A percentile compares a stretch with the other conserved stretches of the same genome.
These are phyloP conservation scores for Sphinx pinastri DNA, from an alignment of 2,888 invertebrate genomes.

Conservation along the genomic window DNA sequence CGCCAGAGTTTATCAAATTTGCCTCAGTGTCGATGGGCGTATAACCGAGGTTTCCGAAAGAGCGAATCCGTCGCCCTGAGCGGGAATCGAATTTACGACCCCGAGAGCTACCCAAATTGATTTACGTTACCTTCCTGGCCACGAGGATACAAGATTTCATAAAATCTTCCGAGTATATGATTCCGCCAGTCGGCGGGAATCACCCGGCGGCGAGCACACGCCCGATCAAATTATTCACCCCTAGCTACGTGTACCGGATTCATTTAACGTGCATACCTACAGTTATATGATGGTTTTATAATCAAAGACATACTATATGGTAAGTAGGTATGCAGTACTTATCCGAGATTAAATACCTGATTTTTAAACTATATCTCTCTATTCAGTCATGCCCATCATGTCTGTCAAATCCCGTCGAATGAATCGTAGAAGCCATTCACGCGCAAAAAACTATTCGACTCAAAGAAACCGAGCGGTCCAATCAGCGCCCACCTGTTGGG, in stretches of 20 bases:
- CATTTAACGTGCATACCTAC: neutral
- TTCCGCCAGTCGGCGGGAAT: constrained; percentile 17
- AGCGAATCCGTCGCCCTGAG: constrained; percentile 63
- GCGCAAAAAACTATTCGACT: neutral
- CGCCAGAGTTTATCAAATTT: constrained; percentile 65
- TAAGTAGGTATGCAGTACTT: too few species aligned
- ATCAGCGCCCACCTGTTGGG: constrained; percentile 14
- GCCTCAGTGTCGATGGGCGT: constrained; percentile 61
- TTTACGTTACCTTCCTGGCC: constrained; percentile 67
- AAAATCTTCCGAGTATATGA: constrained; percentile 35
- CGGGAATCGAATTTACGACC: constrained; percentile 79
- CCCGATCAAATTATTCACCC: constrained; percentile 5
- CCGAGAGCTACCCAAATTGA: constrained; percentile 75
- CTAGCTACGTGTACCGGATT: neutral
- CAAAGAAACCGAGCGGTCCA: neutral
- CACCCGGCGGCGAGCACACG: constrained; percentile 15
- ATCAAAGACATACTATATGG: too few species aligned
- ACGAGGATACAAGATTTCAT: constrained; percentile 58
- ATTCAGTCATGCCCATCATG: too few species aligned
- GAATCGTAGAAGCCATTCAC: neutral
- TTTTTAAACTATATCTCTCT: too few species aligned
- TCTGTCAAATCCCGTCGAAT: neutral
- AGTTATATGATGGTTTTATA: too few species aligned
- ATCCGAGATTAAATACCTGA: too few species aligned
- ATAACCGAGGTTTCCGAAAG: constrained; percentile 62